A percentile compares a stretch with the other conserved stretches of the same genome.
Conservation (phyloP, 2,113 vertebrate species). For the Plecotus auritus region DNA sequence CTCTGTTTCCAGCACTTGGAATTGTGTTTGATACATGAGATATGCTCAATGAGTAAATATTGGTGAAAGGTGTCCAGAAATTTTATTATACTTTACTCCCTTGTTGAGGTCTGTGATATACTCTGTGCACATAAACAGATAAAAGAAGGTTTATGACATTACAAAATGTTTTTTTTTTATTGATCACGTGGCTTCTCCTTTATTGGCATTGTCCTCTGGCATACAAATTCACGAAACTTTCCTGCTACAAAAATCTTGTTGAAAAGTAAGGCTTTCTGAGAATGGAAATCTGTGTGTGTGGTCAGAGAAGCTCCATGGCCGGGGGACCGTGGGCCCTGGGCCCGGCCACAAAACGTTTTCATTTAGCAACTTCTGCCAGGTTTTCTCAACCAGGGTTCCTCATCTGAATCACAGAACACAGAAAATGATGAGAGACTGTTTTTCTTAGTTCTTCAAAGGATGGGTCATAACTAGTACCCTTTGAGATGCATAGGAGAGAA, state of each 20-base stretch:
- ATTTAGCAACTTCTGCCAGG: slow-evolving; percentile 12
- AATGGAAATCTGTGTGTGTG: too few relatives aligned
- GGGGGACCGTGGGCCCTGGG: too few relatives aligned
- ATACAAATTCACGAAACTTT: too few relatives aligned
- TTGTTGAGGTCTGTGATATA: neutral
- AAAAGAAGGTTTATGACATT: neutral
- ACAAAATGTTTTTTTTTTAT: too few relatives aligned
- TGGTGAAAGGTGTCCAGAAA: neutral
- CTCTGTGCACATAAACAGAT: neutral
- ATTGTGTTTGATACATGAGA: neutral
- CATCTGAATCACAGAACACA: slow-evolving; percentile 21
- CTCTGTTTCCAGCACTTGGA: neutral
- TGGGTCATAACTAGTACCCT: neutral
- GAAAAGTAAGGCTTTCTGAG: too few relatives aligned
- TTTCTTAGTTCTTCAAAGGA: slow-evolving; percentile 6
- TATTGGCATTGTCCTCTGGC: too few relatives aligned
- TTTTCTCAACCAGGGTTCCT: neutral
- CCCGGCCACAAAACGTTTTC: slow-evolving; percentile 4
- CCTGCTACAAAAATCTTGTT: too few relatives aligned
- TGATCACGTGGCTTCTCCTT: too few relatives aligned
- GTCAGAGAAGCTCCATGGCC: too few relatives aligned
- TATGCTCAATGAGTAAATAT: neutral
- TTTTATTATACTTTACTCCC: neutral
- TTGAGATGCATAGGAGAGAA: neutral
- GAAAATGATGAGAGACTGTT: neutral